Percentiles rank a stretch among this genome's conserved stretches.
Conservation (phyloP, 2,888 invertebrate genomes). For the Ormyrus rosae region DNA sequence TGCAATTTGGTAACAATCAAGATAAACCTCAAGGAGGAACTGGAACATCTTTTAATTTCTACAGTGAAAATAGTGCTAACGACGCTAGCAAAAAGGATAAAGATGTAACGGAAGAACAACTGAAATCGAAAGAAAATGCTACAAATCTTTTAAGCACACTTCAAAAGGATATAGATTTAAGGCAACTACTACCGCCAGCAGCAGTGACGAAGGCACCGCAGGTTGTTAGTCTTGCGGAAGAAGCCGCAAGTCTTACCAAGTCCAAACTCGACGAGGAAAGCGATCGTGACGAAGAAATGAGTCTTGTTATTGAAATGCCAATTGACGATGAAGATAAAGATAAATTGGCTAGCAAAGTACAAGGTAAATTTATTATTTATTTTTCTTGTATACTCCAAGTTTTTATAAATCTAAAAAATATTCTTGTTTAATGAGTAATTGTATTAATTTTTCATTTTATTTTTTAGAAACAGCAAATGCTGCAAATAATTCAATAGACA, state of each 20-base stretch:
- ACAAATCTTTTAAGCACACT: not conserved
- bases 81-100: constrained; percentile 40
- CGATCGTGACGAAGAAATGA: constrained; percentile 72
- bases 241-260: constrained; percentile 67
- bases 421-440: too few species aligned
- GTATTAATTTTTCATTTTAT: not conserved
- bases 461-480: constrained; percentile 8
- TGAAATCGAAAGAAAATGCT: not conserved
- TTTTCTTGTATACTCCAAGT: not conserved
- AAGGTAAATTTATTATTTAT: constrained; percentile 53
- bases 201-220: constrained; percentile 61
- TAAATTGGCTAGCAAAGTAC: constrained; percentile 64
- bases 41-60: constrained; percentile 65
- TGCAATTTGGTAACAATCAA: constrained; percentile 68
- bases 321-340: constrained; percentile 72
- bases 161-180: constrained; percentile 73
- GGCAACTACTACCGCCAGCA: constrained; percentile 69
- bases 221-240: constrained; percentile 68
- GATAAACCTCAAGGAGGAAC: not conserved
- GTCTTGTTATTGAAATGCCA: constrained; percentile 72
- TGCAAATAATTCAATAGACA: constrained; percentile 10
- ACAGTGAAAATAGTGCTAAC: constrained; percentile 60
- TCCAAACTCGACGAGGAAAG: constrained; percentile 72
- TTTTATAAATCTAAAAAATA: not conserved
- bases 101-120: constrained; percentile 17